A percentile compares a stretch with the other conserved stretches of the same genome.
Conservation (phyloP, 2,113 vertebrate genomes). For the Gallinago paraguaiae region DNA sequence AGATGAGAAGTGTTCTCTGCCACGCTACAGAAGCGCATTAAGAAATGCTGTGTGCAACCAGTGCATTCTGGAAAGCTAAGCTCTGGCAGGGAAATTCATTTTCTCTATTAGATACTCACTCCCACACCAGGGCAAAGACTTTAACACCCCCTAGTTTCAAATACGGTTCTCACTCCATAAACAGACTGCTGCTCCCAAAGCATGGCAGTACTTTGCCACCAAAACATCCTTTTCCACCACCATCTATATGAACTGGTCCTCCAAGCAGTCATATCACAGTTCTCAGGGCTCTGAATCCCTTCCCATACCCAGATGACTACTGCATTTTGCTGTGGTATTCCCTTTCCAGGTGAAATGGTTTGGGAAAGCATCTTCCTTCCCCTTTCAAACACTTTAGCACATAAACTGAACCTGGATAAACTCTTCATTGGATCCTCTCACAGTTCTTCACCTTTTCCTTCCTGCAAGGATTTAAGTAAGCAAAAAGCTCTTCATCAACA, state of each 20-base stretch:
- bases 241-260: background rate
- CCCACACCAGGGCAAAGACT: background rate
- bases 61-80: background rate
- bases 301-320: background rate
- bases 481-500: background rate
- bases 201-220: background rate
- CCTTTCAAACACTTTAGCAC: background rate
- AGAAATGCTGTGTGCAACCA: background rate
- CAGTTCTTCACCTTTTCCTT: background rate
- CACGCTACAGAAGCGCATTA: accelerated
- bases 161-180: background rate
- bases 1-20: background rate
- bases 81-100: background rate
- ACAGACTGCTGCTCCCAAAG: background rate
- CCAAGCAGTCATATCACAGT: background rate
- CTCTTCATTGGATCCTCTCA: background rate
- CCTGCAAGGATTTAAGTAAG: background rate
- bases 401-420: background rate
- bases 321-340: background rate
- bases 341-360: background rate
- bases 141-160: background rate
- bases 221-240: background rate
- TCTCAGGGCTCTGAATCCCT: background rate
- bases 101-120: background rate
- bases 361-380: background rate